Conservation (phyloP, 1,140 invertebrate genomes). For the Drosophila lacteicornis region DNA sequence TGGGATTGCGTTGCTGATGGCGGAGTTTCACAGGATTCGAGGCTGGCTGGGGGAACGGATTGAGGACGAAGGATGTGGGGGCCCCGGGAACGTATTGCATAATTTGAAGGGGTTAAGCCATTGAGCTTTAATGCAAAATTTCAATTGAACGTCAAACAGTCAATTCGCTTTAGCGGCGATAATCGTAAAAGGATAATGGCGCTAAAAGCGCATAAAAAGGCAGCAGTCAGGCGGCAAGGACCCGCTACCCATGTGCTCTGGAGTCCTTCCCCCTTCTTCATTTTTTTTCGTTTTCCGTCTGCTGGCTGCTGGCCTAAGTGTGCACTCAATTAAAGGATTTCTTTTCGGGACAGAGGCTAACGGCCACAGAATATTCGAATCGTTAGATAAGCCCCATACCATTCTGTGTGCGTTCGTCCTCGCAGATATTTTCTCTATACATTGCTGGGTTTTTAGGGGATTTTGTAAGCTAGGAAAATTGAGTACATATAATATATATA, state of each 20-base stretch:
- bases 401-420: not conserved
- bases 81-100: slow-evolving; percentile 62
- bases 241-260: slow-evolving; percentile 6
- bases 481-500: not conserved
- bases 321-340: slow-evolving; percentile 82
- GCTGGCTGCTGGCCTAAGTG: slow-evolving; percentile 66
- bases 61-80: not conserved
- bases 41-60: not conserved
- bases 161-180: slow-evolving; percentile 82
- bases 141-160: slow-evolving; percentile 84
- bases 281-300: slow-evolving; percentile 24
- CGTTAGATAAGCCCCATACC: slow-evolving; percentile 49
- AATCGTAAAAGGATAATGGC: slow-evolving; percentile 83
- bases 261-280: not conserved
- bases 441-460: not conserved
- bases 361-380: slow-evolving; percentile 46
- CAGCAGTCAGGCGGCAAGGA: slow-evolving; percentile 33
- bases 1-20: slow-evolving; percentile 34
- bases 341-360: slow-evolving; percentile 46
- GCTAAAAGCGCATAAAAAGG: slow-evolving; percentile 82
- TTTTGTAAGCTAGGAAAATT: not conserved
- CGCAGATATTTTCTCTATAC: slow-evolving; percentile 1
- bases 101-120: slow-evolving; percentile 83
- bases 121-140: slow-evolving; percentile 84
- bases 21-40: slow-evolving; percentile 23